Conservation (phyloP, 2,888 invertebrate species). For the Thymelicus lineola region DNA sequence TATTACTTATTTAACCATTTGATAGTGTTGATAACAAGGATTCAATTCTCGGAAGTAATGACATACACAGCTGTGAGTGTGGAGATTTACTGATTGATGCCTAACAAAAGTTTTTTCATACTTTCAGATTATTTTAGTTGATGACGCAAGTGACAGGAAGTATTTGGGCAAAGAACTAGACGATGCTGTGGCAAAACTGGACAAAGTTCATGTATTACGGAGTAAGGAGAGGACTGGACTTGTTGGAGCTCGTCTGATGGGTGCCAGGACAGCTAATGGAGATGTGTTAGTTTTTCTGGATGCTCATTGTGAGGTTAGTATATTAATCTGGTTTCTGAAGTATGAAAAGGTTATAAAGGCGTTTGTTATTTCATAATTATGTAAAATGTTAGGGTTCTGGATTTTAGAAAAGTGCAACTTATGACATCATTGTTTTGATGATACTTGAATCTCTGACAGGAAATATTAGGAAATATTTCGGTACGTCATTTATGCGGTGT, state of each 20-base stretch:
- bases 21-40: too few species aligned
- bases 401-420: too few species aligned
- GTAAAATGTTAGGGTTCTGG: too few species aligned
- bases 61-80: too few species aligned
- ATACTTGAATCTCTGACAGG: too few species aligned
- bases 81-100: neutral
- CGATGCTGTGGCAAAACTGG: constrained; percentile 62
- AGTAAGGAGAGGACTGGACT: constrained; percentile 93
- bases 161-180: constrained; percentile 74
- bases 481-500: neutral
- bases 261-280: constrained; percentile 92
- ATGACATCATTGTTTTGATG: too few species aligned
- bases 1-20: too few species aligned
- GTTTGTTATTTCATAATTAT: too few species aligned
- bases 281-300: constrained; percentile 96
- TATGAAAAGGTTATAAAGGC: too few species aligned
- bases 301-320: constrained; percentile 96
- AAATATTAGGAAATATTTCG: too few species aligned
- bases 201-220: constrained; percentile 87
- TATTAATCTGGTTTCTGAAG: neutral
- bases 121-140: constrained; percentile 76
- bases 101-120: neutral
- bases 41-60: too few species aligned
- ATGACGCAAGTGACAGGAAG: constrained; percentile 75
- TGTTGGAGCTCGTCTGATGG: constrained; percentile 94